phyloP scores from a whole-genome alignment of 1,140 invertebrate genomes.

The Cecropterus lyciades region DNA sequence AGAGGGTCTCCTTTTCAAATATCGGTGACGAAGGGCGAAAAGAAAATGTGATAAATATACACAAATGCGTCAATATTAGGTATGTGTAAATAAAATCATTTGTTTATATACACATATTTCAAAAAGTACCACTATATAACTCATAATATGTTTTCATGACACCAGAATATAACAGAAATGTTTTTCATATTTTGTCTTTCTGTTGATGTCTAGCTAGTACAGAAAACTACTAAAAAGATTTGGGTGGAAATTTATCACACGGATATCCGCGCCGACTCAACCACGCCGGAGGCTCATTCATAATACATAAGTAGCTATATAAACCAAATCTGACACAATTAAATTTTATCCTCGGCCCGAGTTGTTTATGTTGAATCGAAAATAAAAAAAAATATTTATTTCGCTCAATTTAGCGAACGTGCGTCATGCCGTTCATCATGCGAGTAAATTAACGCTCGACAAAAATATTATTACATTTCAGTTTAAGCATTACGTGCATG shows the following conservation, averaged over 20 bases:
- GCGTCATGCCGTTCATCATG: slow-evolving; percentile 47
- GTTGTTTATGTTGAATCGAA: slow-evolving; percentile 35
- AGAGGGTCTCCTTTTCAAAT: slow-evolving; percentile 6
- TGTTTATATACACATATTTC: too few relatives aligned
- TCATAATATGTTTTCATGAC: too few relatives aligned
- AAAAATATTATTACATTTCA: slow-evolving; percentile 31
- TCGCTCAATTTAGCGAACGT: slow-evolving; percentile 44
- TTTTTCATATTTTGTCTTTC: too few relatives aligned
- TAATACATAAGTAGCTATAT: background rate
- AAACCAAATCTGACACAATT: slow-evolving; percentile 19
- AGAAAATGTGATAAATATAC: slow-evolving; percentile 9
- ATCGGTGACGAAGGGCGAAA: background rate
- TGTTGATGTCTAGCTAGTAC: too few relatives aligned
- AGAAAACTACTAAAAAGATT: too few relatives aligned
- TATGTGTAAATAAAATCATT: too few relatives aligned
- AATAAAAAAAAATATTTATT: slow-evolving; percentile 42
- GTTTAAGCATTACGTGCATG: slow-evolving; percentile 21
- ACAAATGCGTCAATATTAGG: slow-evolving; percentile 3
- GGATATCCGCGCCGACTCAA: too few relatives aligned
- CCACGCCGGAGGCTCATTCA: too few relatives aligned
- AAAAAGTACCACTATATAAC: too few relatives aligned
- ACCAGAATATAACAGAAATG: background rate
- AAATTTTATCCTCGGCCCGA: slow-evolving; percentile 18
- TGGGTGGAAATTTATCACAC: too few relatives aligned
- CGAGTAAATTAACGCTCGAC: slow-evolving; percentile 34